Base-by-base conservation (phyloP, 2,888 invertebrate species). In the Cecidostiba fungosa region DNA sequence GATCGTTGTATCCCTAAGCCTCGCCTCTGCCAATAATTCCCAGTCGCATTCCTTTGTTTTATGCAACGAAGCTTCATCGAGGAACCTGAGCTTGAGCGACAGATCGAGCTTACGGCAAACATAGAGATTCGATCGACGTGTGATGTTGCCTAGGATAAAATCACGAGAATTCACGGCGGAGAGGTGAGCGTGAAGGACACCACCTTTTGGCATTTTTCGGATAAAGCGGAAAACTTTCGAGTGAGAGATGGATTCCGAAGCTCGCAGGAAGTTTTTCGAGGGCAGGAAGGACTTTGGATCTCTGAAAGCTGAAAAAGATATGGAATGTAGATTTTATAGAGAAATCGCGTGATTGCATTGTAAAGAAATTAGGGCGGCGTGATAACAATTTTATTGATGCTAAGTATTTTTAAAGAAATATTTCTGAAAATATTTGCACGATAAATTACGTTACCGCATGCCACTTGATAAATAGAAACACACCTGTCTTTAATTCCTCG, bases 121-220 rank as follows among this genome's bases (percentile, higher is more conserved):
- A 89, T 95, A 96, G 0, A 97, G 92, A 90, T 96, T 90, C 0
- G 95, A 94, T 86, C 94, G 94, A 88, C 96, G 96, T 0, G 96
- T 96, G 43, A 97, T 89, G 69, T 96, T 94, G 6, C 92, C 89
- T 62, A 96, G 90, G 0, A 96, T 89, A 88, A 95, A 96, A 87
- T 96, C 95, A 0, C 95, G 94, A 8, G 95, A 95, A 29, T 95
- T 94, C 0, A 96, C 93, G 0, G 96, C 96, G 85, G 95, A 95
- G 87, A 96, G 95, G 90, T 97, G 97, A 0, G 95, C 94, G 91
- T 97, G 97, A 19, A 97, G 72, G 0, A 95, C 95, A 0, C 95
- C 96, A 4, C 97, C 97, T 90, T 97, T 97, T 0, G 97, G 97
- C 94, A 97, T 95, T 54, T 92, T 93, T 86, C 94, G 94, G 16